Conservation (phyloP, 2,797 vertebrate species). For the Pipistrellus pygmaeus region DNA sequence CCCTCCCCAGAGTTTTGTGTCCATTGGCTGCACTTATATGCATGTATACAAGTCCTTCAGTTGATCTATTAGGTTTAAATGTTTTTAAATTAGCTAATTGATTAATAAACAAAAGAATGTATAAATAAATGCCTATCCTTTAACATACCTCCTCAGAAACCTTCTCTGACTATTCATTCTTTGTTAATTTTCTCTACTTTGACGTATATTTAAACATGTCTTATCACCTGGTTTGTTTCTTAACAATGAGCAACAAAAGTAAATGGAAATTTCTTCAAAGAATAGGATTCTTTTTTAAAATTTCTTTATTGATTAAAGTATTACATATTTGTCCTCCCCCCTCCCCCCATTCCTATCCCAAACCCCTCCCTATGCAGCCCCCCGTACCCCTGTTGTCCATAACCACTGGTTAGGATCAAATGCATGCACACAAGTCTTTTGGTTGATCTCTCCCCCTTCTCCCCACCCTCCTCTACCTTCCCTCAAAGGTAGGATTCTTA, state of each 20-base stretch:
- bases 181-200: background rate
- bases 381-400: too few species aligned
- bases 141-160: background rate
- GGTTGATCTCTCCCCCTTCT: too few species aligned
- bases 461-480: too few species aligned
- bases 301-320: too few species aligned
- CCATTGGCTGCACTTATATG: too few species aligned
- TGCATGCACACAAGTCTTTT: too few species aligned
- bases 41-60: too few species aligned
- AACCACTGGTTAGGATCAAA: too few species aligned
- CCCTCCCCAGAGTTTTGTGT: too few species aligned
- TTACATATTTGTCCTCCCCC: too few species aligned
- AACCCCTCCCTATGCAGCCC: too few species aligned
- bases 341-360: too few species aligned
- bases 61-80: background rate
- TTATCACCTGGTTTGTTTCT: background rate
- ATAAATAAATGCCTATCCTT: background rate
- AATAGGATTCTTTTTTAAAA: background rate
- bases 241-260: conserved; percentile 34
- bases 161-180: background rate
- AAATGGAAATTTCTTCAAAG: conserved; percentile 38
- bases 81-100: conserved; percentile 13
- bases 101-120: background rate
- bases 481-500: conserved; percentile 12
- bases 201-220: background rate